These are phyloP conservation scores for Actinostola sp. DNA, from an alignment of 92 coral and sea anemone species.

Conservation along the genomic window DNA sequence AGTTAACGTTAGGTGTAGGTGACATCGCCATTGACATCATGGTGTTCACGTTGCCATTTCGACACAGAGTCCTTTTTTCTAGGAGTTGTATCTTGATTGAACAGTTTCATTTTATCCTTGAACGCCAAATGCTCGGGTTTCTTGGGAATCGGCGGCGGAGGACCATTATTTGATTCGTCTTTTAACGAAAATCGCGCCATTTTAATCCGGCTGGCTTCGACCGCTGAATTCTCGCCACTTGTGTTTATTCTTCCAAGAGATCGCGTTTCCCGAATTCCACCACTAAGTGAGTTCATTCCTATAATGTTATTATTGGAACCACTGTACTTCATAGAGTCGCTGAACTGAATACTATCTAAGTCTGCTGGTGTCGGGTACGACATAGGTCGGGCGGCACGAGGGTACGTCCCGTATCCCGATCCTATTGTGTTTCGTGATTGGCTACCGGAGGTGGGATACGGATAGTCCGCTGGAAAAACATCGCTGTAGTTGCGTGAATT, in stretches of 20 bases:
- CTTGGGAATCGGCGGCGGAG: slow-evolving; percentile 69
- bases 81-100: slow-evolving; percentile 80
- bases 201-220: slow-evolving; percentile 65
- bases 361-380: slow-evolving; percentile 69
- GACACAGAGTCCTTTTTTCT: slow-evolving; percentile 65
- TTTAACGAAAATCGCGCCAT: slow-evolving; percentile 73
- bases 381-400: slow-evolving; percentile 73
- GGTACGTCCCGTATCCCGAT: slow-evolving; percentile 75
- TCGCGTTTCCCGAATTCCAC: slow-evolving; percentile 62
- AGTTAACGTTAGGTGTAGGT: slow-evolving; percentile 25
- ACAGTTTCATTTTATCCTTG: slow-evolving; percentile 89
- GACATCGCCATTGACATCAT: slow-evolving; percentile 58
- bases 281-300: slow-evolving; percentile 50
- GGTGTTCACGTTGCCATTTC: slow-evolving; percentile 78
- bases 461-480: slow-evolving; percentile 34
- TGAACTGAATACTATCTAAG: slow-evolving; percentile 52
- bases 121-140: slow-evolving; percentile 87
- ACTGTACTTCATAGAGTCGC: slow-evolving; percentile 56
- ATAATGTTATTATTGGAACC: slow-evolving; percentile 67
- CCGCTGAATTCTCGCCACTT: slow-evolving; percentile 47
- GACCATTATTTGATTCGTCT: slow-evolving; percentile 67
- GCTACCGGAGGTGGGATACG: slow-evolving; percentile 39
- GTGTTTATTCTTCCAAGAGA: slow-evolving; percentile 65
- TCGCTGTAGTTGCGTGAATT: slow-evolving; percentile 32
- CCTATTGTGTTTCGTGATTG: slow-evolving; percentile 48